A percentile compares a stretch with the other conserved stretches of the same genome.
Conservation (phyloP, 53 echinoderm and acorn worm species). For the Echinarachnius parma region DNA sequence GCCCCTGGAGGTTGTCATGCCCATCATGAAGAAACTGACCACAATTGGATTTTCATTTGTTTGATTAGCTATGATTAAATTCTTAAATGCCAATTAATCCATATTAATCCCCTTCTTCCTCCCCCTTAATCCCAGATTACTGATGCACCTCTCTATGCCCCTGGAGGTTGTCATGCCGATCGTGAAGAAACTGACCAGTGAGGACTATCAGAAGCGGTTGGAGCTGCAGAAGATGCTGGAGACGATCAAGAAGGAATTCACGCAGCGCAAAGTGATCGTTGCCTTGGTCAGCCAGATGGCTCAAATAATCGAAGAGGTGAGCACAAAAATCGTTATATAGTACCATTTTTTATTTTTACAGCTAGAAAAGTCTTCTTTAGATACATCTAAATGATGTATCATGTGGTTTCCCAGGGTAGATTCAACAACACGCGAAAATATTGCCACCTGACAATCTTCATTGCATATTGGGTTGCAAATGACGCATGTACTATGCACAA, state of each 20-base stretch:
- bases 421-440: no score
- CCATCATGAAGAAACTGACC: conserved; percentile 55
- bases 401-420: no score
- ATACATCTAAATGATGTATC: no score
- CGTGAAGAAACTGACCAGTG: conserved; percentile 57
- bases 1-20: conserved; percentile 67
- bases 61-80: not conserved
- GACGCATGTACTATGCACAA: no score
- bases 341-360: no score
- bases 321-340: no score
- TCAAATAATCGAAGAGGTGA: conserved; percentile 35
- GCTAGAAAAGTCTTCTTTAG: no score
- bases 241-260: conserved; percentile 57
- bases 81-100: not conserved
- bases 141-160: conserved; percentile 69
- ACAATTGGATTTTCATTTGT: no score
- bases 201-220: conserved; percentile 51
- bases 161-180: conserved; percentile 61
- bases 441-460: no score
- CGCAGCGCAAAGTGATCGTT: conserved; percentile 18
- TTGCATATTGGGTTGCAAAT: no score
- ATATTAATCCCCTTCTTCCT: not conserved
- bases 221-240: conserved; percentile 62
- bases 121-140: conserved; percentile 27
- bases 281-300: conserved; percentile 58